These are phyloP conservation scores for Ypsolopha sequella DNA, from an alignment of 2,888 invertebrate genomes.

Conservation along the genomic window DNA sequence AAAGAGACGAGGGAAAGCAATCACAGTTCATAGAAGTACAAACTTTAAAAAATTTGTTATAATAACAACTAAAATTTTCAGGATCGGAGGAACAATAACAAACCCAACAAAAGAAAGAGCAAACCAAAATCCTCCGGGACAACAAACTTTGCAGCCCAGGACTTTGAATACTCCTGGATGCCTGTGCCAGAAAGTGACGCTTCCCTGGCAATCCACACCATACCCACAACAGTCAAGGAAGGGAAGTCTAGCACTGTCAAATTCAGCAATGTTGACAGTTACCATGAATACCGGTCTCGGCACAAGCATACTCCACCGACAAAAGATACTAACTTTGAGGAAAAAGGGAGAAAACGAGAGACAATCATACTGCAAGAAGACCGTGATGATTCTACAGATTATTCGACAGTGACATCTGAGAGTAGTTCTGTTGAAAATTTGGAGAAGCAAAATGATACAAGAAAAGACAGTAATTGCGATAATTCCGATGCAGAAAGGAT, in stretches of 20 bases:
- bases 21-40: too few species aligned
- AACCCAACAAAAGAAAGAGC: conserved; percentile 3
- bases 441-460: conserved; percentile 11
- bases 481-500: conserved; percentile 44
- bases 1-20: too few species aligned
- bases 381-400: conserved; percentile 21
- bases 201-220: conserved; percentile 45
- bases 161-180: conserved; percentile 60
- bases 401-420: conserved; percentile 29
- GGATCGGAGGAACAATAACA: conserved; percentile 11
- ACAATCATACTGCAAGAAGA: conserved; percentile 24
- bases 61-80: conserved; percentile 7
- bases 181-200: conserved; percentile 55
- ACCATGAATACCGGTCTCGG: conserved; percentile 56
- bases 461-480: conserved; percentile 8
- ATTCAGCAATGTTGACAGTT: conserved; percentile 50
- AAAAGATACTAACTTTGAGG: conserved; percentile 26
- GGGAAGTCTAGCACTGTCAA: conserved; percentile 44
- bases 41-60: too few species aligned
- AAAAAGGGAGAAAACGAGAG: too few species aligned
- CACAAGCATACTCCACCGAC: conserved; percentile 62
- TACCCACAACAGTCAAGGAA: conserved; percentile 36
- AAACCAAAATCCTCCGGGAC: conserved; percentile 2
- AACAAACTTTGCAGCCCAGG: conserved; percentile 16
- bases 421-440: conserved; percentile 30